phyloP scores from a whole-genome alignment of 1,140 invertebrate species.

The Pygmarrhopalites habei region DNA sequence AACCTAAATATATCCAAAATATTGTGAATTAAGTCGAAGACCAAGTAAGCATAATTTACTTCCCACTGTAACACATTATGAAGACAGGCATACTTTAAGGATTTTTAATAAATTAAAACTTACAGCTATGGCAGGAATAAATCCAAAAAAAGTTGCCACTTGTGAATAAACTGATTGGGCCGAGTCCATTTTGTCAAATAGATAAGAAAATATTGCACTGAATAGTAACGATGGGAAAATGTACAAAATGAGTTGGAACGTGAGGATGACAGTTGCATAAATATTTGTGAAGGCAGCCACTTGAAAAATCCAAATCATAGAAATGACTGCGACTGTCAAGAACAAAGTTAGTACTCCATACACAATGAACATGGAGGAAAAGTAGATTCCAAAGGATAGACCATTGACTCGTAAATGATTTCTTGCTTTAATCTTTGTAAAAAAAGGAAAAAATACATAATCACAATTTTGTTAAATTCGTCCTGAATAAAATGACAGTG shows the following conservation, averaged over 20 bases:
- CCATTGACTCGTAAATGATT: conserved; percentile 77
- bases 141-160: conserved; percentile 63
- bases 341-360: conserved; percentile 56
- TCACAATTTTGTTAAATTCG: too few species aligned
- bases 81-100: background rate
- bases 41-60: background rate
- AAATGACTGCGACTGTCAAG: conserved; percentile 3
- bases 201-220: conserved; percentile 65
- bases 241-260: conserved; percentile 59
- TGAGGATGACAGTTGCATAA: conserved; percentile 8
- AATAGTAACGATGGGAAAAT: conserved; percentile 67
- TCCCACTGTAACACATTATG: too few species aligned
- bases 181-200: conserved; percentile 73
- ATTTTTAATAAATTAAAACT: conserved; percentile 1
- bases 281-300: conserved; percentile 41
- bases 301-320: conserved; percentile 32
- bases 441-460: too few species aligned
- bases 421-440: conserved; percentile 63
- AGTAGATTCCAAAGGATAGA: conserved; percentile 67
- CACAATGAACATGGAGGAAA: conserved; percentile 61
- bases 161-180: conserved; percentile 69
- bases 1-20: conserved; percentile 1
- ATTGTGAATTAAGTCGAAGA: background rate
- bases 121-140: conserved; percentile 46
- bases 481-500: too few species aligned